Evolutionary conservation across 2,888 invertebrate species (phyloP).

Genomic region (Coelogynopora nodosa): DNA sequence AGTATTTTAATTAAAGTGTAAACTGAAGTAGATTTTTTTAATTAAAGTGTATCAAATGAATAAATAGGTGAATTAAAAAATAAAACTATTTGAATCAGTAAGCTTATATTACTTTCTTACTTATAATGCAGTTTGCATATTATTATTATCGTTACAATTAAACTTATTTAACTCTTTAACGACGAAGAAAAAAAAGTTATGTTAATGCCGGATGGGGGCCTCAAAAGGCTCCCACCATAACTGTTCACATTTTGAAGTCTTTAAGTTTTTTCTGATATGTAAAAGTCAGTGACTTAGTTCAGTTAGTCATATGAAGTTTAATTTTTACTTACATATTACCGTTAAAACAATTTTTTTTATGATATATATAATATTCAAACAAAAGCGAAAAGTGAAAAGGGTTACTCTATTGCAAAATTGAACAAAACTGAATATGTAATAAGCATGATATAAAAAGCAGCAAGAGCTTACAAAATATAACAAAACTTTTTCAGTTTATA

Average conservation of each 20-base stretch:
- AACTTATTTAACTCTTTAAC: no score
- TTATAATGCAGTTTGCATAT: no score
- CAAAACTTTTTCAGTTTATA: neutral
- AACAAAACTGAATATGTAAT: neutral
- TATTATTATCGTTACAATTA: no score
- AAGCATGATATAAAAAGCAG: neutral
- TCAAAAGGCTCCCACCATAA: neutral
- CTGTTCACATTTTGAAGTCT: neutral
- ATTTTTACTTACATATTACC: neutral
- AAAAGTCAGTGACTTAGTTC: neutral
- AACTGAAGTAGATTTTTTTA: no score
- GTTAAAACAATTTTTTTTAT: neutral
- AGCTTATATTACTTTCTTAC: no score
- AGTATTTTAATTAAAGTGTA: no score
- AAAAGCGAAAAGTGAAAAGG: neutral
- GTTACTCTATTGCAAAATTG: neutral
- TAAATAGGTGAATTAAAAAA: no score
- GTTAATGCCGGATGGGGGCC: neutral
- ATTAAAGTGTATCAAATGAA: no score
- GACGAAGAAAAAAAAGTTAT: neutral
- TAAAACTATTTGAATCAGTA: no score
- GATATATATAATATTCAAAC: neutral
- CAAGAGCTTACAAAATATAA: neutral
- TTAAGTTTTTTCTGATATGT: neutral
- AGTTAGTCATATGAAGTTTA: neutral